phyloP scores from a whole-genome alignment of 2,797 vertebrate species.

The Poliocrania exsul region DNA sequence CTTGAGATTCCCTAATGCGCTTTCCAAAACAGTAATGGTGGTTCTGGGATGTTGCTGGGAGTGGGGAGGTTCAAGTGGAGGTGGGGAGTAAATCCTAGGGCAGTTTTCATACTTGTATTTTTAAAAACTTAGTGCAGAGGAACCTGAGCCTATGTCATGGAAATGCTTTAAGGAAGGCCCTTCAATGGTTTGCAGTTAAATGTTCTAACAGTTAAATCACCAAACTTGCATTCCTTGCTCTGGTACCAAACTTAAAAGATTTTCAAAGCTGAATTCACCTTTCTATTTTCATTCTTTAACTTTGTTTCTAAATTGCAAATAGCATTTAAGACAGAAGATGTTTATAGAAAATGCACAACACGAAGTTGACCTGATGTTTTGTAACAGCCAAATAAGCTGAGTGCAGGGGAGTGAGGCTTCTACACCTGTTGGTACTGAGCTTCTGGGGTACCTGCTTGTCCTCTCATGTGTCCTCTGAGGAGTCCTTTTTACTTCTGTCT shows the following conservation, averaged over 20 bases:
- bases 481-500: neutral
- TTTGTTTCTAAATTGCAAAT: neutral
- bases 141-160: accelerated
- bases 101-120: neutral
- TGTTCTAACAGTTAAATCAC: neutral
- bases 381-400: neutral
- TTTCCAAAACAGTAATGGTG: neutral
- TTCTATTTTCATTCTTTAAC: neutral
- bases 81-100: neutral
- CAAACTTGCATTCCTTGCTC: neutral
- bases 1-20: neutral
- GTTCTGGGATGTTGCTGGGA: neutral
- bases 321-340: neutral
- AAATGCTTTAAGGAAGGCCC: neutral
- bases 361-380: neutral
- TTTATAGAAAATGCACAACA: neutral
- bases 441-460: neutral
- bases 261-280: neutral
- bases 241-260: neutral
- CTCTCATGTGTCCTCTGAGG: neutral
- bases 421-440: neutral
- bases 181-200: neutral
- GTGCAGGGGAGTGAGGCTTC: neutral
- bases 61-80: neutral
- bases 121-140: neutral